Evolutionary conservation across 2,113 vertebrate species (phyloP).

Genomic region (Canis aureus): DNA sequence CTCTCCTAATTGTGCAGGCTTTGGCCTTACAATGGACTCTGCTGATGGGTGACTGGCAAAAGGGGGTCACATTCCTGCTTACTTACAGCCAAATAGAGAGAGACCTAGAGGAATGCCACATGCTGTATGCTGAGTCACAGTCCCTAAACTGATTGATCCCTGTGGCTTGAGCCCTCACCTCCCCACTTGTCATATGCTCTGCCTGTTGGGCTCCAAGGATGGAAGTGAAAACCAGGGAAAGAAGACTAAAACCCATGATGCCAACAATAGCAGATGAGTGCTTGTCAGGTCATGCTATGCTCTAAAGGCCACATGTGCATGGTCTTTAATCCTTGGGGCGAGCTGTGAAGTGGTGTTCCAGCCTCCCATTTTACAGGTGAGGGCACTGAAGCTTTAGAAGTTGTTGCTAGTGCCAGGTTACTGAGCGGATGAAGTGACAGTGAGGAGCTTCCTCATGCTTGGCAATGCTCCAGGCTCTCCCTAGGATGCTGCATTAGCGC

Average conservation of each 20-base stretch:
- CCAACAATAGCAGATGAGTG: neutral
- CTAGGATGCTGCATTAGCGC: neutral
- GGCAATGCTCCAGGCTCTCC: no score
- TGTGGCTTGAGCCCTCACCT: neutral
- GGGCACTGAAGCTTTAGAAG: neutral
- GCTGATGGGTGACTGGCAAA: neutral
- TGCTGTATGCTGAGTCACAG: neutral
- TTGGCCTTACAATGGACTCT: neutral
- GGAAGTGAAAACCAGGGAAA: neutral
- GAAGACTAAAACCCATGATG: neutral
- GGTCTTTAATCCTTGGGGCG: neutral
- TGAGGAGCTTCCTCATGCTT: neutral
- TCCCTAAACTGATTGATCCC: neutral
- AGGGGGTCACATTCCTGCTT: neutral
- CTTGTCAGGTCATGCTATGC: neutral
- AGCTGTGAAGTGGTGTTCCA: no score
- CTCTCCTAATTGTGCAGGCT: neutral
- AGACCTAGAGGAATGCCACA: neutral
- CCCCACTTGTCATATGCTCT: neutral
- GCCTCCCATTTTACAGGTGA: neutral
- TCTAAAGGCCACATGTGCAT: neutral
- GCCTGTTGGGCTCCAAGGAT: neutral
- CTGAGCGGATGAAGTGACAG: neutral
- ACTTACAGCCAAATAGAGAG: neutral
- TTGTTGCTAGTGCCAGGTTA: neutral